A percentile compares a stretch with the other conserved stretches of the same genome.
These are phyloP conservation scores for Perithous albicinctus DNA, from an alignment of 2,888 invertebrate genomes.

Conservation along the genomic window DNA sequence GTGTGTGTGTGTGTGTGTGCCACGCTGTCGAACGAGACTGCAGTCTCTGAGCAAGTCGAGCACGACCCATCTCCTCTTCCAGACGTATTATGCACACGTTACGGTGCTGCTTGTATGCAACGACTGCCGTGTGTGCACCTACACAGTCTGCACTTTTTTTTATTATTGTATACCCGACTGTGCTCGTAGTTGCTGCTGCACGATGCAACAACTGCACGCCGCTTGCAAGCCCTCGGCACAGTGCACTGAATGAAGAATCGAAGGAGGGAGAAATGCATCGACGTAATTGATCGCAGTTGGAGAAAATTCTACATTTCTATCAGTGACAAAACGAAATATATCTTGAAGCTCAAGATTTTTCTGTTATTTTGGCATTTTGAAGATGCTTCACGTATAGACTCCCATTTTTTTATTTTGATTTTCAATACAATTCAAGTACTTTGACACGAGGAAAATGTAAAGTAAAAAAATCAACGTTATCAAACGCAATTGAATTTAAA, in stretches of 20 bases:
- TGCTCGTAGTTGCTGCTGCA: constrained; percentile 5
- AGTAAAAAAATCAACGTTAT: too few relatives aligned
- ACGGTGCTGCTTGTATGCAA: not conserved
- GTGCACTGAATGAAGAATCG: constrained; percentile 16
- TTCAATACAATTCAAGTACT: too few relatives aligned
- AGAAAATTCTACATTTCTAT: not conserved
- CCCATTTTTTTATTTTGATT: too few relatives aligned
- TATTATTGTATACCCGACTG: constrained; percentile 21
- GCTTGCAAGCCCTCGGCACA: constrained; percentile 15
- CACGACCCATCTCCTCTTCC: constrained; percentile 43
- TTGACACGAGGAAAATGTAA: too few relatives aligned
- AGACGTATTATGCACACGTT: constrained; percentile 46
- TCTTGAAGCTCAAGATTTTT: too few relatives aligned
- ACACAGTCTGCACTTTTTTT: constrained; percentile 19
- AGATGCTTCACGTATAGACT: too few relatives aligned
- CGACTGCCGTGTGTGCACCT: constrained; percentile 1
- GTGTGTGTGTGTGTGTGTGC: not conserved
- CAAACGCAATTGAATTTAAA: too few relatives aligned
- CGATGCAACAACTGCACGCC: not conserved
- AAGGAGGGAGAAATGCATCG: constrained; percentile 2
- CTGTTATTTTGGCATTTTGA: too few relatives aligned
- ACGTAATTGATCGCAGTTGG: constrained; percentile 14
- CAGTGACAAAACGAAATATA: too few relatives aligned
- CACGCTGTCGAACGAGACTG: constrained; percentile 35
- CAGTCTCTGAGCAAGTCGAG: constrained; percentile 31